Base-by-base conservation (phyloP, 2,113 vertebrate genomes). In the Tretioscincus oriximinensis region DNA sequence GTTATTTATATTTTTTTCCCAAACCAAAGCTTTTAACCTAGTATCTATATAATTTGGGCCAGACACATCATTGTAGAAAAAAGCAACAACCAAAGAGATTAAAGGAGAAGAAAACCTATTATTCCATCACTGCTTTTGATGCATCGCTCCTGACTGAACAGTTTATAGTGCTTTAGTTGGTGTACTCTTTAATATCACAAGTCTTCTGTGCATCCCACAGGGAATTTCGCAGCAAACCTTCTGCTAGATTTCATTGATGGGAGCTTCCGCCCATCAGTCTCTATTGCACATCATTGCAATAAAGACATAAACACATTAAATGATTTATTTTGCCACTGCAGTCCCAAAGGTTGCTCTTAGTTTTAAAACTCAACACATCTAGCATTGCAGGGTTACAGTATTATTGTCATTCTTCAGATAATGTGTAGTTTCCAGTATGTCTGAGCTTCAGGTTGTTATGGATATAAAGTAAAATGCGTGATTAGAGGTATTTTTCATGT, bases 181-280 rank as follows among this genome's bases (percentile, higher is more conserved):
- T 22, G 45, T 82, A 64, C 8, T 76, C 72, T 89, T 87, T 90
- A 78, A 26, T 86, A 84, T 86, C 81, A 77, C 69, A 78, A 84
- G 18, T 64, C 35, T 84, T 80, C 22, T 29, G 86, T 84, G 81
- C 74, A 61, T 70, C 81, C 88, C 69, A n/a, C 47, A 58, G 76
- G 20, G 35, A 47, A 84, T 47, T 77, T 84, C 41, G 66, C 60
- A 69, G 65, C 72, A 35, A 67, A 66, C 26, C 86, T 77, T 81
- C 31, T 82, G 89, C 83, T 84, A 85, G 54, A 87, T 92, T 91
- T 90, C 85, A 92, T 73, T 88, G 84, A 66, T 86, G 29, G 54
- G 83, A 87, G 86, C 85, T 83, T 86, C 82, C 85, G 79, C 70
- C 84, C 84, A 68, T 85, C 49, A 35, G 71, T 41, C 70, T 84